These are phyloP conservation scores for Manduca sexta DNA, from an alignment of 1,140 invertebrate genomes.

Conservation along the genomic window DNA sequence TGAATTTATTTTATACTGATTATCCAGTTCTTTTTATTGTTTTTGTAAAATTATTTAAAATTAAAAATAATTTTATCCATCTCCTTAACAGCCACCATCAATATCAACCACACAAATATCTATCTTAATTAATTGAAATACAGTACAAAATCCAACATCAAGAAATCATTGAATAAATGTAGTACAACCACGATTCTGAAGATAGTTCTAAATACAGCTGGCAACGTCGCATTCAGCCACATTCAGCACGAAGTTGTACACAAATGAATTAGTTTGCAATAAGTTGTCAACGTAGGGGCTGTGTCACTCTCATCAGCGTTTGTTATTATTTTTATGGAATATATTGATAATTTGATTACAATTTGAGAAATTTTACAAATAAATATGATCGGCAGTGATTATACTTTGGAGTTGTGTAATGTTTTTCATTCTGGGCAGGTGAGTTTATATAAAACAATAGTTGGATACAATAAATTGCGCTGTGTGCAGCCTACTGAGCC, in stretches of 20 bases:
- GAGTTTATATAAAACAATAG: constrained; percentile 36
- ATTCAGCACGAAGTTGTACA: constrained; percentile 41
- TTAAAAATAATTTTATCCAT: no score
- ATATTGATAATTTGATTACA: background rate
- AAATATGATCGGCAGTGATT: constrained; percentile 86
- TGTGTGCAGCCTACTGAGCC: no score
- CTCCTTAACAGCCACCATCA: no score
- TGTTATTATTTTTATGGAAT: background rate
- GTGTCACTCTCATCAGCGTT: constrained; percentile 17
- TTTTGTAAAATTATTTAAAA: no score
- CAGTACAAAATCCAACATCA: no score
- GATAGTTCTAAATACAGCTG: constrained; percentile 31
- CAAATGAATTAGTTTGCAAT: constrained; percentile 35
- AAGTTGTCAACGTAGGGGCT: constrained; percentile 18
- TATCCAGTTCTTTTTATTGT: no score
- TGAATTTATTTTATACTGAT: no score
- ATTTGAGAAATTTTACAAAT: constrained; percentile 6
- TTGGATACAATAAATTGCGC: background rate
- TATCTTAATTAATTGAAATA: no score
- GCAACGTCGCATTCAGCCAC: constrained; percentile 43
- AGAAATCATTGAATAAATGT: no score
- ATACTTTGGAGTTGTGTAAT: constrained; percentile 89
- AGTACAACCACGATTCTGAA: constrained; percentile 37
- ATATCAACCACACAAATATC: no score
- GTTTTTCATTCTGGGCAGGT: constrained; percentile 92